These are phyloP conservation scores for Oscheius onirici DNA, from an alignment of 2,888 invertebrate species.

Conservation along the genomic window DNA sequence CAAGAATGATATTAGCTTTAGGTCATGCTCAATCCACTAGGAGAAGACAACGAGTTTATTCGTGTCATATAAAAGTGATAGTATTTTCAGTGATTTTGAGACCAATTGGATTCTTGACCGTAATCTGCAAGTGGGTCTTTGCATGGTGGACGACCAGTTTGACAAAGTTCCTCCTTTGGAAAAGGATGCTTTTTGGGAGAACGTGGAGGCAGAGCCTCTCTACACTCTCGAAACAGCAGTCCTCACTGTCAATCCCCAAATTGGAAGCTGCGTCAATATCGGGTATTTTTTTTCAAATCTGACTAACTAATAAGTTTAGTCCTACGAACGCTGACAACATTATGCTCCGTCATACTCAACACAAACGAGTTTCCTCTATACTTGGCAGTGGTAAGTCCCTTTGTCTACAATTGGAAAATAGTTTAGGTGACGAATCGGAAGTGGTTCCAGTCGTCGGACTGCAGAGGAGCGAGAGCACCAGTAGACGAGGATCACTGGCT, in stretches of 20 bases:
- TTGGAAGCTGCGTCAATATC: slow-evolving; percentile 65
- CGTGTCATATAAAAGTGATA: not conserved
- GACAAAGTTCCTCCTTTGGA: slow-evolving; percentile 57
- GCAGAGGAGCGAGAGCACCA: slow-evolving; percentile 3
- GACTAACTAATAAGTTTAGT: not conserved
- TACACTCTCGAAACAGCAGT: slow-evolving; percentile 65
- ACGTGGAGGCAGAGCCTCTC: slow-evolving; percentile 57
- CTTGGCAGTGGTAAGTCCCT: not conserved
- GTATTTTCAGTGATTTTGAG: slow-evolving; percentile 56
- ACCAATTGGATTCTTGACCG: slow-evolving; percentile 67
- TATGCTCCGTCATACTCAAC: not conserved
- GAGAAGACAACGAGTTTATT: slow-evolving; percentile 59
- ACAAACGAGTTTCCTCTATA: not conserved
- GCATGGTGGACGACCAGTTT: slow-evolving; percentile 65
- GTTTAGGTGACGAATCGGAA: slow-evolving; percentile 4
- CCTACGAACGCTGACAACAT: not conserved
- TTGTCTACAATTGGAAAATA: too few relatives aligned
- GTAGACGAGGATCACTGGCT: not conserved
- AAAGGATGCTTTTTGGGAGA: slow-evolving; percentile 63
- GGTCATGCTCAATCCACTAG: slow-evolving; percentile 51
- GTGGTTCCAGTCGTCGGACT: slow-evolving; percentile 21
- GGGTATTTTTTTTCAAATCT: slow-evolving; percentile 28
- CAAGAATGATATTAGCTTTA: too few relatives aligned
- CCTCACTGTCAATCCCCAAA: slow-evolving; percentile 63
- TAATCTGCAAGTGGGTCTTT: slow-evolving; percentile 64